phyloP scores from a whole-genome alignment of 2,888 invertebrate species.

The Calliscelio sp. region DNA sequence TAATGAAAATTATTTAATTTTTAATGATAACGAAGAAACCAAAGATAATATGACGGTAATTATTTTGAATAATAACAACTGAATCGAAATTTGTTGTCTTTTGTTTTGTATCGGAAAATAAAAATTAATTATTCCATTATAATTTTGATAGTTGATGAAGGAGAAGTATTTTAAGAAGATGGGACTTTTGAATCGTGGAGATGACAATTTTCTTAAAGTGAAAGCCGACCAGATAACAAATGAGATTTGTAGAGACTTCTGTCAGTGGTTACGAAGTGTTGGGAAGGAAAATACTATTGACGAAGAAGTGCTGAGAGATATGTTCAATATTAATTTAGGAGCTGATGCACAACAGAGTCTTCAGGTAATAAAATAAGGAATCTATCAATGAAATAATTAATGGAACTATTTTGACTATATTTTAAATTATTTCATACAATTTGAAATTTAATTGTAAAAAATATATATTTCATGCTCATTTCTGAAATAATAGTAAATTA shows the following conservation, averaged over 20 bases:
- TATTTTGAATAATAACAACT: constrained; percentile 5
- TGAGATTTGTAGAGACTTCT: constrained; percentile 87
- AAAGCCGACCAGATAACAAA: constrained; percentile 80
- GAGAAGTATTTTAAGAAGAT: constrained; percentile 40
- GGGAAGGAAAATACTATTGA: constrained; percentile 86
- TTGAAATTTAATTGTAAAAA: no score
- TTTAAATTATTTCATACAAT: no score
- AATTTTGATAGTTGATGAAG: constrained; percentile 21
- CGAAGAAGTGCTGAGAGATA: constrained; percentile 87
- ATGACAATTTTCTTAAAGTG: constrained; percentile 75
- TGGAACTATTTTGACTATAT: no score
- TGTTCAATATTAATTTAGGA: constrained; percentile 87
- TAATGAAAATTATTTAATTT: constrained; percentile 5
- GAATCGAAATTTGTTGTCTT: no score
- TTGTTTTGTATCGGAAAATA: no score
- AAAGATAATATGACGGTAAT: no score
- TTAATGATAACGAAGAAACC: neutral
- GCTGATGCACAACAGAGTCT: constrained; percentile 81
- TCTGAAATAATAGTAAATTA: no score
- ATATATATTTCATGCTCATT: no score
- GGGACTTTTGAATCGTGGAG: neutral
- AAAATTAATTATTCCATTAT: neutral
- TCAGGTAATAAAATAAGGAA: no score
- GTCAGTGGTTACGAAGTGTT: constrained; percentile 87
- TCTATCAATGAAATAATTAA: no score